A percentile compares a stretch with the other conserved stretches of the same genome.
Conservation (phyloP, 2,888 invertebrate species). For the Chloroclysta siterata region DNA sequence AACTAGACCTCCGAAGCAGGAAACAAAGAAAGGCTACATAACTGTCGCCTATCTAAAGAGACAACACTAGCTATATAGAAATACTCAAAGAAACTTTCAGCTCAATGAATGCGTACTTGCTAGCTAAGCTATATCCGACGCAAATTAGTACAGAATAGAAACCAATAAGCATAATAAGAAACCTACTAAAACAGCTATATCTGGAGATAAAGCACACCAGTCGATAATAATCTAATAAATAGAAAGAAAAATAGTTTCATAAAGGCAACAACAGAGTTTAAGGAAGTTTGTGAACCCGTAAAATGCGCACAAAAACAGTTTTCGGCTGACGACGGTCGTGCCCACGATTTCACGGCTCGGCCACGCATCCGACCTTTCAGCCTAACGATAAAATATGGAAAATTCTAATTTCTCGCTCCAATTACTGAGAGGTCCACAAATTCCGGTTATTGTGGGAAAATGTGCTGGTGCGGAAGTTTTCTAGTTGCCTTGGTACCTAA, state of each 20-base stretch:
- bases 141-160: neutral
- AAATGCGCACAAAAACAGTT: conserved; percentile 24
- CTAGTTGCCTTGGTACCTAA: neutral
- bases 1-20: neutral
- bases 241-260: conserved; percentile 3
- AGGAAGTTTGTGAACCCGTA: conserved; percentile 11
- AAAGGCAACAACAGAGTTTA: conserved; percentile 13
- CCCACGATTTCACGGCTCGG: conserved; percentile 51
- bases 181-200: neutral
- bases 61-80: neutral
- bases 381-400: conserved; percentile 35
- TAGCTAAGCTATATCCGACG: too few species aligned
- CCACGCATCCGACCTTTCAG: conserved; percentile 41
- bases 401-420: conserved; percentile 40
- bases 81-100: neutral
- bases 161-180: neutral
- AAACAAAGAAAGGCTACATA: neutral
- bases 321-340: conserved; percentile 44
- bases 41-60: neutral
- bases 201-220: neutral
- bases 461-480: conserved; percentile 9
- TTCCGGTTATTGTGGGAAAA: conserved; percentile 25
- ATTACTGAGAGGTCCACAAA: conserved; percentile 29
- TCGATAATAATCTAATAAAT: neutral
- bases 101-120: neutral